A percentile compares a stretch with the other conserved stretches of the same genome.
phyloP scores from a whole-genome alignment of 2,797 vertebrate species.

The Crocidura indochinensis region DNA sequence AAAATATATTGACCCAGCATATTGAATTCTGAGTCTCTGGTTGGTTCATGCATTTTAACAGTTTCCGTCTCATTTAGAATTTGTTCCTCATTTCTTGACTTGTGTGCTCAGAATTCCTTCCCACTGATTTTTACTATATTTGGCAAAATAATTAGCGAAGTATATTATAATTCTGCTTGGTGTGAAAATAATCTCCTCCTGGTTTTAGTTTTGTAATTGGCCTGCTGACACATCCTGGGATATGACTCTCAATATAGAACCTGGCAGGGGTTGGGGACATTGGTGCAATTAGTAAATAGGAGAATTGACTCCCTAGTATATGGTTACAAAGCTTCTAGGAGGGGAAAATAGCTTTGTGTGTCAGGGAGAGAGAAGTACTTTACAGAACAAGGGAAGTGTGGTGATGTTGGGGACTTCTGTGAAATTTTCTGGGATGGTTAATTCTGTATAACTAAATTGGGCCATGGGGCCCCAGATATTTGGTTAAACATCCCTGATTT shows the following conservation, averaged over 20 bases:
- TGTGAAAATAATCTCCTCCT: constrained; percentile 32
- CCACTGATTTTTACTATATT: constrained; percentile 36
- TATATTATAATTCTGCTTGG: not conserved
- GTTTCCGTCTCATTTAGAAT: constrained; percentile 24
- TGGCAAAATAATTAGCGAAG: constrained; percentile 26
- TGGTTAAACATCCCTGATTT: not conserved
- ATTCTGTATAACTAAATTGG: not conserved
- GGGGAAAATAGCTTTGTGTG: not conserved
- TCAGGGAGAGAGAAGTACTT: not conserved
- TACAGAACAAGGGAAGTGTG: not conserved
- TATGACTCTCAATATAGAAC: not conserved
- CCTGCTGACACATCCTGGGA: not conserved
- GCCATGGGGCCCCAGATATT: not conserved
- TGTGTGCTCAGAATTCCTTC: not conserved
- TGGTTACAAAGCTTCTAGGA: not conserved
- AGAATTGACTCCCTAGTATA: not conserved
- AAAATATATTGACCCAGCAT: constrained; percentile 19
- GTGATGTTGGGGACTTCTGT: not conserved
- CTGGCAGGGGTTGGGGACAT: not conserved
- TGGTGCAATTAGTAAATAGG: not conserved
- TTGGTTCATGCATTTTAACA: not conserved
- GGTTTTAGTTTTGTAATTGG: constrained; percentile 48
- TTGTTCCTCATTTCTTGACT: constrained; percentile 32
- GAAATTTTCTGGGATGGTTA: not conserved
- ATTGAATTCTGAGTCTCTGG: constrained; percentile 21